phyloP scores from a whole-genome alignment of 1,140 invertebrate species.

The Colletes latitarsis region DNA sequence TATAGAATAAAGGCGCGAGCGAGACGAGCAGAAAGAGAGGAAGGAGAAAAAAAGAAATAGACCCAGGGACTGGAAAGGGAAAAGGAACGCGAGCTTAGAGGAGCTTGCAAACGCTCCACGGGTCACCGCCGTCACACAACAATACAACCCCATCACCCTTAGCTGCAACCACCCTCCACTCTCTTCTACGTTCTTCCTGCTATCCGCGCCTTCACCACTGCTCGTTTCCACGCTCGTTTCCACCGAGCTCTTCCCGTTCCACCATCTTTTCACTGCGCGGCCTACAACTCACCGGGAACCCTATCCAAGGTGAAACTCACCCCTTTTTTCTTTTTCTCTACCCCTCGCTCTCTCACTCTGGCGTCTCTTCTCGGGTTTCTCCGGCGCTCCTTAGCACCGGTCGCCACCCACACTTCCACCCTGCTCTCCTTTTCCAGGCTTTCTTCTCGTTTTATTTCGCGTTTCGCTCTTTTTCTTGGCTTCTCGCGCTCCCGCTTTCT shows the following conservation, averaged over 20 bases:
- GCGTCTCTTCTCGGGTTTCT: conserved; percentile 11
- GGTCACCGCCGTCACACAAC: conserved; percentile 73
- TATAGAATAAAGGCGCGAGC: conserved; percentile 46
- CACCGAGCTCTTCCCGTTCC: conserved; percentile 45
- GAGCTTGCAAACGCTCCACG: conserved; percentile 69
- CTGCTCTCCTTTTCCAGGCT: conserved; percentile 15
- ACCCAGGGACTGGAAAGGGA: conserved; percentile 13
- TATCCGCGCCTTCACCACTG: conserved; percentile 58
- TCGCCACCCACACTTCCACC: not conserved
- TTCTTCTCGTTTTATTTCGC: conserved; percentile 22
- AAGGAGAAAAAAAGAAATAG: conserved; percentile 14
- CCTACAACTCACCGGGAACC: conserved; percentile 63
- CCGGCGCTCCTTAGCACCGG: conserved; percentile 23
- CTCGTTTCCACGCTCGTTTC: conserved; percentile 69
- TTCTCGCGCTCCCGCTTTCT: conserved; percentile 6
- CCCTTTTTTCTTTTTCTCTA: conserved; percentile 41
- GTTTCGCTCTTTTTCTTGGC: conserved; percentile 24
- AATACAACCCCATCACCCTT: conserved; percentile 71
- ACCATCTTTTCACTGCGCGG: conserved; percentile 26
- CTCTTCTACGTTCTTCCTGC: conserved; percentile 19
- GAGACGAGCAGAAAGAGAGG: conserved; percentile 1
- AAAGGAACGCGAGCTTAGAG: conserved; percentile 54
- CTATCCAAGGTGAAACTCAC: conserved; percentile 55
- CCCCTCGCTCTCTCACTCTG: not conserved
- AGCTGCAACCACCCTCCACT: conserved; percentile 31